Evolutionary conservation across 2,113 vertebrate species (phyloP).

Genomic region (Micronycteris hirsuta): DNA sequence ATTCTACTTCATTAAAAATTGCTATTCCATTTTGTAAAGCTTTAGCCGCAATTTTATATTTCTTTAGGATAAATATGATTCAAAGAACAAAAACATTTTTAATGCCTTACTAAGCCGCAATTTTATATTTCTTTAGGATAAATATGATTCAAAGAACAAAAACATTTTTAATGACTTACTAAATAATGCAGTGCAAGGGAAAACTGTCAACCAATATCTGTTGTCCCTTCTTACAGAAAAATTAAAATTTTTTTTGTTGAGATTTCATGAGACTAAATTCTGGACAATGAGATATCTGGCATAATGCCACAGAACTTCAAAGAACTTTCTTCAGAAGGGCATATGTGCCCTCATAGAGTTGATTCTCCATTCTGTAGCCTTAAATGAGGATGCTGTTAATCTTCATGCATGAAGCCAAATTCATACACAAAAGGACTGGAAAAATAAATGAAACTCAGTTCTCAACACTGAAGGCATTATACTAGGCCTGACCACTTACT

Average conservation of each 20-base stretch:
- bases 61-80: conserved; percentile 10
- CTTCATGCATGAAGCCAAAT: not conserved
- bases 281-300: not conserved
- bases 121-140: not conserved
- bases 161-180: not conserved
- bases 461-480: not conserved
- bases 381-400: not conserved
- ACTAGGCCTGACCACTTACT: not conserved
- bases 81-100: conserved; percentile 14
- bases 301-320: not conserved
- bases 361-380: not conserved
- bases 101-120: not conserved
- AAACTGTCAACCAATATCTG: not conserved
- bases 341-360: not conserved
- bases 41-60: not conserved
- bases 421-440: not conserved
- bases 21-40: not conserved
- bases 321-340: not conserved
- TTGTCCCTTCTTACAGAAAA: not conserved
- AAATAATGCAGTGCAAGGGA: not conserved
- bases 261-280: not conserved
- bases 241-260: not conserved
- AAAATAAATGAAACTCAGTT: not conserved
- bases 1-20: conserved; percentile 9
- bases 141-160: conserved; percentile 27